Evolutionary conservation across 2,888 invertebrate genomes (phyloP).

Genomic region (Horisme vitalbata): DNA sequence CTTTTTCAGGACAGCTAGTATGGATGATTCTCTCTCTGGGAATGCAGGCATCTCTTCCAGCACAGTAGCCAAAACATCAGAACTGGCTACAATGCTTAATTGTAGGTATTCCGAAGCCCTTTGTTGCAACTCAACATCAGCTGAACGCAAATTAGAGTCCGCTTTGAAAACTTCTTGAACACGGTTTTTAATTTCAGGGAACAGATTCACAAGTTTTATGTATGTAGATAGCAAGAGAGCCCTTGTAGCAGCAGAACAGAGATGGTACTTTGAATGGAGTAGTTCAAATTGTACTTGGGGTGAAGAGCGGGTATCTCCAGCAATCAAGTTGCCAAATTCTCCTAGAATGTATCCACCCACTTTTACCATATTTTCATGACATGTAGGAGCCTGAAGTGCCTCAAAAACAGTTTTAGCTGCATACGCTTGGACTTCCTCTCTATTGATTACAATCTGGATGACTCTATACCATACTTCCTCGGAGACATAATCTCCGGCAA

Average conservation of each 20-base stretch:
- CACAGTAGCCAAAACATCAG: slow-evolving; percentile 98
- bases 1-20: slow-evolving; percentile 98
- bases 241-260: slow-evolving; percentile 98
- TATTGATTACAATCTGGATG: slow-evolving; percentile 99
- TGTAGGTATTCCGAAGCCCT: slow-evolving; percentile 98
- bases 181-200: slow-evolving; percentile 98
- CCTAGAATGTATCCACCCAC: slow-evolving; percentile 99
- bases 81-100: slow-evolving; percentile 96
- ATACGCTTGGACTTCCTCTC: slow-evolving; percentile 99
- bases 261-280: slow-evolving; percentile 98
- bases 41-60: slow-evolving; percentile 99
- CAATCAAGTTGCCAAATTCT: slow-evolving; percentile 99
- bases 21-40: slow-evolving; percentile 98
- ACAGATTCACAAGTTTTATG: slow-evolving; percentile 99
- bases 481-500: slow-evolving; percentile 99
- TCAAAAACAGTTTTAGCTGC: slow-evolving; percentile 99
- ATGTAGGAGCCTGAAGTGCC: slow-evolving; percentile 98
- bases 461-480: slow-evolving; percentile 99
- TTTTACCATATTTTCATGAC: slow-evolving; percentile 99
- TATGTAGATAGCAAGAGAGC: slow-evolving; percentile 98
- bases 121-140: slow-evolving; percentile 99
- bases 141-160: slow-evolving; percentile 97
- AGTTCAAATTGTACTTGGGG: slow-evolving; percentile 99
- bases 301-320: slow-evolving; percentile 98
- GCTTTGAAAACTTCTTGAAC: slow-evolving; percentile 97